Conservation (phyloP, 64 coral and sea anemone genomes). For the Anthopleura sola region DNA sequence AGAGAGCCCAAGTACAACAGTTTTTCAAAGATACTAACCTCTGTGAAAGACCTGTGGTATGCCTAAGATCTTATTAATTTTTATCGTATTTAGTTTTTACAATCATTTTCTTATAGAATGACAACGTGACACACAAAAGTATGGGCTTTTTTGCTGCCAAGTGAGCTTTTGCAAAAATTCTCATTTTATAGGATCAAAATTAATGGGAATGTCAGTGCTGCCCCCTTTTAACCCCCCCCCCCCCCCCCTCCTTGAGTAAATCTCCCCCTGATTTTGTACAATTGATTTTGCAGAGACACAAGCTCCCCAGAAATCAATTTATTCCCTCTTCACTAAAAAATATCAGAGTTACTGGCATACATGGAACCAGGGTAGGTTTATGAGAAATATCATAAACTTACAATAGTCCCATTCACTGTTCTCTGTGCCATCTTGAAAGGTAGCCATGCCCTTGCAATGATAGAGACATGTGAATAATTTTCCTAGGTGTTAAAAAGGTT, state of each 20-base stretch:
- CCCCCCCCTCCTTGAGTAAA: background rate
- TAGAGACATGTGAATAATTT: no score
- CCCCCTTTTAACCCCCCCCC: no score
- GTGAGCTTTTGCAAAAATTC: no score
- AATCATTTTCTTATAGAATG: no score
- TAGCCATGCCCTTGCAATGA: no score
- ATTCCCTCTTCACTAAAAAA: slow-evolving; percentile 86
- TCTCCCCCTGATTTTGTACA: background rate
- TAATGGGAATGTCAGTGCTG: no score
- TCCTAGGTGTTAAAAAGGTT: no score
- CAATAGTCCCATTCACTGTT: no score
- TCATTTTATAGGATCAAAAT: no score
- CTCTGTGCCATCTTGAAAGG: no score
- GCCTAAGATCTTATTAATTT: background rate
- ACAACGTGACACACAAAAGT: no score
- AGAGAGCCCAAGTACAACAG: slow-evolving; percentile 80
- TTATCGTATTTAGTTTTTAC: background rate
- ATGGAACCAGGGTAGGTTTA: slow-evolving; percentile 78
- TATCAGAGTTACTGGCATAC: slow-evolving; percentile 76
- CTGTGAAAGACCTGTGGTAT: slow-evolving; percentile 90
- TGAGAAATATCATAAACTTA: background rate
- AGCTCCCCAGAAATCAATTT: slow-evolving; percentile 95
- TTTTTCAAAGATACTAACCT: slow-evolving; percentile 86
- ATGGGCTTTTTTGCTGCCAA: no score
- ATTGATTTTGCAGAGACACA: slow-evolving; percentile 65